Evolutionary conservation across 1,140 invertebrate species (phyloP).

Genomic region (Limonius californicus): DNA sequence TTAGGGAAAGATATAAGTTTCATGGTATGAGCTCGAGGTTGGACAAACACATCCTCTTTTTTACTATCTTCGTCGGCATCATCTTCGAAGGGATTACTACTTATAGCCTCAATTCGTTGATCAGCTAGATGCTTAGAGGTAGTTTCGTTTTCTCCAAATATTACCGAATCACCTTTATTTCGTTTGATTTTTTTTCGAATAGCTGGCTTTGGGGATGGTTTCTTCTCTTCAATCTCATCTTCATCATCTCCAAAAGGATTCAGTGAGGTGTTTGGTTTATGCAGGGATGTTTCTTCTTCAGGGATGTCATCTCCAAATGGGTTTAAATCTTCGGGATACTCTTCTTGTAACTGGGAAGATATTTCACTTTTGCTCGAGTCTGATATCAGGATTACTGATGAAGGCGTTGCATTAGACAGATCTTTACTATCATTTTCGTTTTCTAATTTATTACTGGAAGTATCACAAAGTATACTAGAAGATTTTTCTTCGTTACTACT

Average conservation of each 20-base stretch:
- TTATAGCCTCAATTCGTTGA: conserved; percentile 27
- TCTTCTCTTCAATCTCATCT: conserved; percentile 42
- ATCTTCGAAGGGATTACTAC: conserved; percentile 69
- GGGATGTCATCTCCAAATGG: conserved; percentile 66
- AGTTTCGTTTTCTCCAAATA: background rate
- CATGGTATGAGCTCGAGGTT: conserved; percentile 19
- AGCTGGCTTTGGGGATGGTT: conserved; percentile 11
- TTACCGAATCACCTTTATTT: background rate
- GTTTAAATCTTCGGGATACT: conserved; percentile 76
- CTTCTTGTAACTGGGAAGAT: conserved; percentile 9
- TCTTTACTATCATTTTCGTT: background rate
- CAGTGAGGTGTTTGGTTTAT: conserved; percentile 36
- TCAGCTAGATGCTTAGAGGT: background rate
- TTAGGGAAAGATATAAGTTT: conserved; percentile 47
- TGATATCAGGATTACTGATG: background rate
- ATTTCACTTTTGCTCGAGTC: no score
- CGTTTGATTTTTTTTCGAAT: conserved; percentile 19
- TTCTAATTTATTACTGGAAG: background rate
- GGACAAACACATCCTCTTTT: background rate
- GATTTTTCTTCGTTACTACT: background rate
- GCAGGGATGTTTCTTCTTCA: conserved; percentile 16
- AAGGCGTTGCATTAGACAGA: background rate
- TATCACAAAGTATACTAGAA: conserved; percentile 9
- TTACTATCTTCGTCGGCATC: conserved; percentile 51
- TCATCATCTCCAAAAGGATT: conserved; percentile 66